Conservation (phyloP, 1,140 invertebrate species). For the Matsumurasca onukii region DNA sequence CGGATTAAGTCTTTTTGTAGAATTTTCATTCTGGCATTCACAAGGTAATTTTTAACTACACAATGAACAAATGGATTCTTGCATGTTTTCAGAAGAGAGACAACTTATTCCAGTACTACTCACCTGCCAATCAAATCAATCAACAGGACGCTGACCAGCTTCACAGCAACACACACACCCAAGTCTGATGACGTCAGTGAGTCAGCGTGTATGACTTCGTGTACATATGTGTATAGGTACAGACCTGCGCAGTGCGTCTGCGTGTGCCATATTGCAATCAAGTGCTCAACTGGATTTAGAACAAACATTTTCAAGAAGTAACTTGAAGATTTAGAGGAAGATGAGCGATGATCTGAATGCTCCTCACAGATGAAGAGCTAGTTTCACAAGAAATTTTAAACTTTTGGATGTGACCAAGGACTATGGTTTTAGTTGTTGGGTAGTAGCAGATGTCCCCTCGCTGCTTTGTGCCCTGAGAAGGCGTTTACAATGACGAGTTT, state of each 20-base stretch:
- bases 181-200: slow-evolving; percentile 58
- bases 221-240: neutral
- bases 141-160: slow-evolving; percentile 66
- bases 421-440: no score
- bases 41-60: no score
- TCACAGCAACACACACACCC: slow-evolving; percentile 76
- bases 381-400: no score
- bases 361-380: no score
- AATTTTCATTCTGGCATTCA: no score
- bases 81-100: slow-evolving; percentile 36
- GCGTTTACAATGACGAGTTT: no score
- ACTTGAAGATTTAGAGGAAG: neutral
- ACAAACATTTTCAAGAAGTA: neutral
- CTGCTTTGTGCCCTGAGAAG: no score
- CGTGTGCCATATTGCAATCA: neutral
- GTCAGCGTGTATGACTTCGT: neutral
- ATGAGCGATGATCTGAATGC: neutral
- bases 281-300: neutral
- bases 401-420: no score
- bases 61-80: slow-evolving; percentile 5
- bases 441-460: no score
- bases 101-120: slow-evolving; percentile 68
- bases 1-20: no score
- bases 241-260: neutral
- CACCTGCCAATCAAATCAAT: slow-evolving; percentile 70